Evolutionary conservation across 2,888 invertebrate genomes (phyloP).

Genomic region (Andrena camellia): DNA sequence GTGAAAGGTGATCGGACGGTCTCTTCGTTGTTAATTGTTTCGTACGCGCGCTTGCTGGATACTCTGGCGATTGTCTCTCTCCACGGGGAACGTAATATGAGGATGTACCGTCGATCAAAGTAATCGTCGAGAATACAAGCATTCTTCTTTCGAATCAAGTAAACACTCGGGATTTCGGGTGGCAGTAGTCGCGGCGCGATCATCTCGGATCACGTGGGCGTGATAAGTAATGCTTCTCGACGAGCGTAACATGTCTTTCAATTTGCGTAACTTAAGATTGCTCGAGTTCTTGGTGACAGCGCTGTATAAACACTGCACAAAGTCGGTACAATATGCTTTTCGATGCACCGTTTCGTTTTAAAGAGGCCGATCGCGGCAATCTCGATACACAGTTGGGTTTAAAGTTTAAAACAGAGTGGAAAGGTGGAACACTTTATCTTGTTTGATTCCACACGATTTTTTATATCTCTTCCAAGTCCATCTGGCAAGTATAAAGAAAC

Average conservation of each 20-base stretch:
- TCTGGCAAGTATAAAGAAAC: neutral
- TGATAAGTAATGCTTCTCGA: slow-evolving; percentile 19
- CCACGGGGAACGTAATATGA: neutral
- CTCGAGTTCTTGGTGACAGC: slow-evolving; percentile 41
- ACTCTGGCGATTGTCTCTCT: slow-evolving; percentile 32
- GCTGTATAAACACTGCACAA: slow-evolving; percentile 2
- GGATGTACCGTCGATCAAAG: slow-evolving; percentile 27
- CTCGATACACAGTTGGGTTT: neutral
- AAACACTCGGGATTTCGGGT: neutral
- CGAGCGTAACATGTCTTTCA: slow-evolving; percentile 41
- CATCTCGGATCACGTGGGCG: too few species aligned
- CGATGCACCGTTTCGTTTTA: slow-evolving; percentile 5
- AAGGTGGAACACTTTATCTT: neutral
- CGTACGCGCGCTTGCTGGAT: slow-evolving; percentile 26
- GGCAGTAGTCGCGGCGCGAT: too few species aligned
- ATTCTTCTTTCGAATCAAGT: neutral
- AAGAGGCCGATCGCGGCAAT: neutral
- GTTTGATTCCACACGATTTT: neutral
- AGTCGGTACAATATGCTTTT: slow-evolving; percentile 3
- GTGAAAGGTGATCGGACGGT: slow-evolving; percentile 29
- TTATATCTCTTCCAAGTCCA: neutral
- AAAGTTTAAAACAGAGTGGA: neutral
- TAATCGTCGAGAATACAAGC: neutral
- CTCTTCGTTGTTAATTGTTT: slow-evolving; percentile 36
- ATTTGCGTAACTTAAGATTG: slow-evolving; percentile 26